phyloP scores from a whole-genome alignment of 2,797 vertebrate species.

The Hippoglossus hippoglossus region DNA sequence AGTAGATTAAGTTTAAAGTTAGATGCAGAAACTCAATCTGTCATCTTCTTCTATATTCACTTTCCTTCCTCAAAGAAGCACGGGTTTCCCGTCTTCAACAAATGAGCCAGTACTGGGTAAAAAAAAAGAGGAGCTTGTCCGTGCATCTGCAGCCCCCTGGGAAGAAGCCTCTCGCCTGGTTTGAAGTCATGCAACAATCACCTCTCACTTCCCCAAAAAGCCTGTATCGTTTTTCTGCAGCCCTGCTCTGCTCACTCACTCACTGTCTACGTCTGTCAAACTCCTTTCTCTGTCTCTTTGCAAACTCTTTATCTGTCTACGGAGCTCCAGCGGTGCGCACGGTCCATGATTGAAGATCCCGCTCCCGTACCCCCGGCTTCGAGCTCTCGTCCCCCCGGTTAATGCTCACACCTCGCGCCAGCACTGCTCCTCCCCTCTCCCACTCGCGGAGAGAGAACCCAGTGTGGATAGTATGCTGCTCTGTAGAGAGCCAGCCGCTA shows the following conservation, averaged over 20 bases:
- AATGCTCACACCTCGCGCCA: constrained; percentile 79
- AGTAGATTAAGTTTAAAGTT: constrained; percentile 31
- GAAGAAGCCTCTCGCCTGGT: constrained; percentile 46
- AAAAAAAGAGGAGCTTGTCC: constrained; percentile 48
- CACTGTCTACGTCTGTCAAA: constrained; percentile 43
- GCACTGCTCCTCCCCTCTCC: constrained; percentile 73
- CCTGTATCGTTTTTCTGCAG: constrained; percentile 48
- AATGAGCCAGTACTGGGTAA: constrained; percentile 19
- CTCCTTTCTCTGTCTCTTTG: constrained; percentile 50
- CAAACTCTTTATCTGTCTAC: constrained; percentile 54
- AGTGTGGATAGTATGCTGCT: constrained; percentile 90
- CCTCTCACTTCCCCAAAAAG: constrained; percentile 37
- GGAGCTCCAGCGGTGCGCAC: constrained; percentile 44
- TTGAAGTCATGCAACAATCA: constrained; percentile 56
- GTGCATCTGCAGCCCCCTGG: constrained; percentile 52
- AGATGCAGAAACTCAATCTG: constrained; percentile 21
- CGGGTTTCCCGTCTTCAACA: constrained; percentile 13
- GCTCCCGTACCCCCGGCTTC: constrained; percentile 79
- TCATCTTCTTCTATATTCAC: constrained; percentile 18
- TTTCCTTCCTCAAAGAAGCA: constrained; percentile 21
- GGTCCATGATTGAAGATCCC: constrained; percentile 55
- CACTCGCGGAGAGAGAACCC: constrained; percentile 85
- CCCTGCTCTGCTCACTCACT: constrained; percentile 35
- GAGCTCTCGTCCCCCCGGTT: constrained; percentile 64
- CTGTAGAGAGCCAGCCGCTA: constrained; percentile 93